These are phyloP conservation scores for Tortrix viridana DNA, from an alignment of 2,888 invertebrate species.

Conservation along the genomic window DNA sequence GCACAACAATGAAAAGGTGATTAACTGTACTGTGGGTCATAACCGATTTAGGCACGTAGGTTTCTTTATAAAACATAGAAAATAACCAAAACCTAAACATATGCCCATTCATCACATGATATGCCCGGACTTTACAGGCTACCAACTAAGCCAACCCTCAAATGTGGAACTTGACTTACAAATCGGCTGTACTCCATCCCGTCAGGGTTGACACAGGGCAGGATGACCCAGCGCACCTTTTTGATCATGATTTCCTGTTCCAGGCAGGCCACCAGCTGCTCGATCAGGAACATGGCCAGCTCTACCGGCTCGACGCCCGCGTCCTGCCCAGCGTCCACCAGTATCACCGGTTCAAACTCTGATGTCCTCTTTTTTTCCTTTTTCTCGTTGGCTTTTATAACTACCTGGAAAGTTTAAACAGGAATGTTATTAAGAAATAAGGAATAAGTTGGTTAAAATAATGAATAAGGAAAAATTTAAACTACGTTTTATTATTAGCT, in stretches of 20 bases:
- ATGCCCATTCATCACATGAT: no score
- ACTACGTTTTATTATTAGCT: no score
- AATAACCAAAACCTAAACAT: no score
- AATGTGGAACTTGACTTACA: slow-evolving; percentile 51
- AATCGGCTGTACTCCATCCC: slow-evolving; percentile 65
- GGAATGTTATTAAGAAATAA: no score
- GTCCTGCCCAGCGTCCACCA: slow-evolving; percentile 72
- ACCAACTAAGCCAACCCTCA: no score
- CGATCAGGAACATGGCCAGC: slow-evolving; percentile 63
- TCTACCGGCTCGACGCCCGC: slow-evolving; percentile 60
- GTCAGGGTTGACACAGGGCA: slow-evolving; percentile 72
- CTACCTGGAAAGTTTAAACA: neutral
- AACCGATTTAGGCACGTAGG: no score
- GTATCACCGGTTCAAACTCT: slow-evolving; percentile 55
- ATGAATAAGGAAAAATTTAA: no score
- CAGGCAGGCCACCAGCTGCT: slow-evolving; percentile 67
- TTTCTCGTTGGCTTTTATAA: neutral
- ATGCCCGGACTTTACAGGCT: no score
- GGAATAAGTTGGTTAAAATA: no score
- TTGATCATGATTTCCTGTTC: slow-evolving; percentile 60
- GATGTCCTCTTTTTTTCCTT: slow-evolving; percentile 1
- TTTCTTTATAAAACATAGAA: no score
- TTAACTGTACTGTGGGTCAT: no score
- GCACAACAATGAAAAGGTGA: no score
- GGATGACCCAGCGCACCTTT: slow-evolving; percentile 64